Base-by-base conservation (phyloP, 2,888 invertebrate genomes). In the Terebella lapidaria region DNA sequence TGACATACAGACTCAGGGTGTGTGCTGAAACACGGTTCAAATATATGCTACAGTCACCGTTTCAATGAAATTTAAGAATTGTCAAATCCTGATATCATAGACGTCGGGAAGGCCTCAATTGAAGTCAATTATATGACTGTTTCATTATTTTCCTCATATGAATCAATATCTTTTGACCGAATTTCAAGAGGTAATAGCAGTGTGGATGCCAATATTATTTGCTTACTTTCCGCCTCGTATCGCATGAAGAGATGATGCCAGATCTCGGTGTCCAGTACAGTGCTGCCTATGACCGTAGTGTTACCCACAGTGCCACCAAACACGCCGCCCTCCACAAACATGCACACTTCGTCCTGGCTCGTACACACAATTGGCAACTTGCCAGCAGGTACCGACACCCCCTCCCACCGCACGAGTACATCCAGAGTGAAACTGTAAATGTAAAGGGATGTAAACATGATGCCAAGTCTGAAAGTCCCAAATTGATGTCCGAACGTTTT, bases 361-460 rank as follows among this genome's bases (percentile, higher is more conserved):
- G 71, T 72, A 60, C 73, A 74, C 10, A 74, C 52, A 49, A 73
- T 64, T 1, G 74, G 74, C 49, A 66, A 66, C 35, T 66, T 68
- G 28, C 67, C 57, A 10, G 54, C 63, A 3, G 68, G 53, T 3
- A 68, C 66, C 1, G 46, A 25, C 15, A 22, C 26, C 60, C 66
- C 5, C 60, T 67, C 5, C 69, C 72, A 60, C 29, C 65, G 61
- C 2, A 74, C 52, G 71, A 71, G 72, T 1, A 66, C 67, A 53
- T 71, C 72, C 25, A 73, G 51, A 0, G 73, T 73, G 55, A 74
- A 73, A 64, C 74, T 74, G 63, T 46, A 28, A 61, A 35, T n/a
- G 42, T 15, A 35, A 35, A 15, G n/a, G n/a, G n/a, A 35, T 35
- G 42, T 35, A n/a, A 35, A 10, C 10, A 35, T 35, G 42, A 15